Base-by-base conservation (phyloP, 2,888 invertebrate species). In the Masnerella sp. region DNA sequence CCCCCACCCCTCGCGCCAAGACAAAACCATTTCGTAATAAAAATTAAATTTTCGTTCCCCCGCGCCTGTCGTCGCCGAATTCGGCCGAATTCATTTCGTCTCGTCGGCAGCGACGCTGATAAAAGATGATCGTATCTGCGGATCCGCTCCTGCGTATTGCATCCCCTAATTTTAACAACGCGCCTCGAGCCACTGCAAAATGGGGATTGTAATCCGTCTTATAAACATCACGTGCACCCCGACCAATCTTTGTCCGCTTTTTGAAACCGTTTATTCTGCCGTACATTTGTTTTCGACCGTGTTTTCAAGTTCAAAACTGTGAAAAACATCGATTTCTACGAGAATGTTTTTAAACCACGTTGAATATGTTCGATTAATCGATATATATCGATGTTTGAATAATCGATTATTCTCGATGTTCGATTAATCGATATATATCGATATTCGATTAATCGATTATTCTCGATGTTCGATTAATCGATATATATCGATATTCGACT, bases 51-150 rank as follows among this genome's bases (percentile, higher is more conserved):
- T n/a, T n/a, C n/a, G n/a, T n/a, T n/a, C n/a, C 38, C 9, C 14
- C 20, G 1, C 20, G 36, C 52, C 52, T 38, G 14, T 15, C 7
- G 7, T 38, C 20, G 2, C 9, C 18, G 45, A 18, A 61, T 49
- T 49, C 40, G 38, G 45, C n/a, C 25, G 28, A 61, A 69, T 61
- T 61, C 40, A 61, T 52, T 69, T 61, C 47, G 52, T 30, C 61
- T 54, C 45, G 38, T n/a, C n/a, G n/a, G n/a, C n/a, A n/a, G n/a
- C n/a, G 51, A 47, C 30, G 47, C 32, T 52, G 54, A 52, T 51
- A 61, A 61, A 61, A 69, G 69, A 69, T 69, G 61, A 69, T 69
- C 36, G 59, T 25, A 69, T 69, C 47, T 65, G 20, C 25, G 49
- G 38, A 25, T 45, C 17, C 28, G 30, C 43, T 36, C 64, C 45